Conservation (phyloP, 2,888 invertebrate genomes). For the Rhorus exstirpatorius region DNA sequence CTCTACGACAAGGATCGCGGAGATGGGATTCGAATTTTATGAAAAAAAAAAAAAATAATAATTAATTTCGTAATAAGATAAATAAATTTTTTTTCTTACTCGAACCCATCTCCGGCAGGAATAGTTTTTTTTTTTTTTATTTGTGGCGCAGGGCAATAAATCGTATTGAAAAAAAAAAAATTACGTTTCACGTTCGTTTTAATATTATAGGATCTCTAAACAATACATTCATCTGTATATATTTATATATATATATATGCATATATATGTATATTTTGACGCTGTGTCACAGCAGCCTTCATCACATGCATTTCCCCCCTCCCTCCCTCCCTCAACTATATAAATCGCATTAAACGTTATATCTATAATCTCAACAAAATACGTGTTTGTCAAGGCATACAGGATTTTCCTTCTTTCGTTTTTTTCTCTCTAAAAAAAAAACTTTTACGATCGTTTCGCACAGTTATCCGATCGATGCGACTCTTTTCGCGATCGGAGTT, state of each 20-base stretch:
- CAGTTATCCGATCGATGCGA: neutral
- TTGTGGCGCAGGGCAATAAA: constrained; percentile 45
- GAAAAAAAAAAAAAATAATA: too few relatives aligned
- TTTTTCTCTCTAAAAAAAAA: constrained; percentile 38
- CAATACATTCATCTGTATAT: constrained; percentile 69
- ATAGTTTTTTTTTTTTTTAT: neutral
- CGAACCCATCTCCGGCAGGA: too few relatives aligned
- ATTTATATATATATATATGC: constrained; percentile 60
- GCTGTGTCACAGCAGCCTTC: constrained; percentile 59
- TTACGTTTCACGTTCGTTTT: constrained; percentile 64
- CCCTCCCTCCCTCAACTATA: constrained; percentile 52
- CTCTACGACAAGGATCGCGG: too few relatives aligned
- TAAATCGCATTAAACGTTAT: constrained; percentile 67
- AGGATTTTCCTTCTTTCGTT: constrained; percentile 47
- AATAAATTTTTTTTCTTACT: too few relatives aligned
- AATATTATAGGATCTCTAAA: constrained; percentile 65
- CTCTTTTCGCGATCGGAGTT: constrained; percentile 16
- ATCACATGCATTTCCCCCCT: constrained; percentile 64
- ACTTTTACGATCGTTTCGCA: constrained; percentile 64
- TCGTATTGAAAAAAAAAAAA: neutral
- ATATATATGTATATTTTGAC: constrained; percentile 61
- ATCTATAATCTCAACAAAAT: constrained; percentile 70
- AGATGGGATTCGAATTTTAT: too few relatives aligned
- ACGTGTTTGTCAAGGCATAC: constrained; percentile 71
- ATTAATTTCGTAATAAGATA: too few relatives aligned